These are phyloP conservation scores for Pseudococcus jackbeardsleyi DNA, from an alignment of 2,888 invertebrate species.

Conservation along the genomic window DNA sequence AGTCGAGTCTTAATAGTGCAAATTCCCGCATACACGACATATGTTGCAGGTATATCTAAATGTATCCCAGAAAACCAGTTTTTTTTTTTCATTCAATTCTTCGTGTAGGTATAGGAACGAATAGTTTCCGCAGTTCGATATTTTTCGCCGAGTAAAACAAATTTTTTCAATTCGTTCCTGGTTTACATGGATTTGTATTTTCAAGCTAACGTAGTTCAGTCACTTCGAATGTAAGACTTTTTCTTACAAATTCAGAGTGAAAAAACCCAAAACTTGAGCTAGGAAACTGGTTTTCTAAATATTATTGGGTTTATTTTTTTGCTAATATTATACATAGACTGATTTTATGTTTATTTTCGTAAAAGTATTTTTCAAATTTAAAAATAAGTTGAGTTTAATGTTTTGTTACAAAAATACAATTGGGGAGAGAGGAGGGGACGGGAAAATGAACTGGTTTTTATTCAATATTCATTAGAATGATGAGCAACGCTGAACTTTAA, in stretches of 20 bases:
- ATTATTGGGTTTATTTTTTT: background rate
- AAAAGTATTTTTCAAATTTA: too few relatives aligned
- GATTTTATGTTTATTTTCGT: too few relatives aligned
- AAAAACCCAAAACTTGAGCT: background rate
- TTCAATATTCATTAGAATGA: too few relatives aligned
- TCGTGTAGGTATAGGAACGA: background rate
- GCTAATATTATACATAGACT: too few relatives aligned
- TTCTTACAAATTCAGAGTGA: background rate
- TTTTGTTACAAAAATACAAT: too few relatives aligned
- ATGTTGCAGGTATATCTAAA: background rate
- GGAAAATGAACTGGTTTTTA: too few relatives aligned
- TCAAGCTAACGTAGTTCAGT: background rate
- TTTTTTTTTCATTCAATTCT: background rate
- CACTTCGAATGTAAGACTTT: background rate
- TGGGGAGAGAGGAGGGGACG: too few relatives aligned
- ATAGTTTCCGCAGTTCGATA: background rate
- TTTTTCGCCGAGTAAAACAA: background rate
- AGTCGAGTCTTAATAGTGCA: too few relatives aligned
- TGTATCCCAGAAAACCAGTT: background rate
- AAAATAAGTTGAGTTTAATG: too few relatives aligned
- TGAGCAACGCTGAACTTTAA: too few relatives aligned
- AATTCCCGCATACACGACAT: too few relatives aligned
- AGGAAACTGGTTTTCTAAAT: background rate
- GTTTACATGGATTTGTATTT: background rate
- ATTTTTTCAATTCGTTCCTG: slow-evolving; percentile 28